Base-by-base conservation (phyloP, 2,888 invertebrate species). In the Endomychus coccineus region DNA sequence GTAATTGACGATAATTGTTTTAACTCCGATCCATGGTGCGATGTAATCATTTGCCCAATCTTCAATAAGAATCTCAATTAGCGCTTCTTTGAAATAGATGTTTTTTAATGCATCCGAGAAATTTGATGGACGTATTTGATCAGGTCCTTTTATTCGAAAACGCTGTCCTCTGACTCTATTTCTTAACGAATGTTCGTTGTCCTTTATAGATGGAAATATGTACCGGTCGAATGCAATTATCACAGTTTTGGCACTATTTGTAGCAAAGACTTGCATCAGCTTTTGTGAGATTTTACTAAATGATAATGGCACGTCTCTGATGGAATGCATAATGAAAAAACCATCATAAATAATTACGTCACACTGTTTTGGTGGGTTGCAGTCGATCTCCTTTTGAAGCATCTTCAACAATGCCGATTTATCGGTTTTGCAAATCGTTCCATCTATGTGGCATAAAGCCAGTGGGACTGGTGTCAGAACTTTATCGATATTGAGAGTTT, bases 271-370 rank as follows among this genome's bases (percentile, higher is more conserved):
- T 12, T 34, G 13, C 34, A 46, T 35, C 25, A 44, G 39, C 39
- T 49, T 40, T 39, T 46, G 44, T 1, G 45, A 48, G 30, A 47
- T 45, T n/a, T 42, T 40, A 10, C 44, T 48, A 40, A 44, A 45
- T 30, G 44, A 41, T 42, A 23, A 19, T 23, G 43, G 40, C 19
- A 46, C 16, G 40, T 34, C n/a, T n/a, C n/a, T n/a, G n/a, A 52
- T 36, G 2, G 43, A 40, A 46, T 54, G 46, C 12, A 54, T 34
- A 10, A 51, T 25, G 44, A 48, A 30, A 39, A 54, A 54, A 4
- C 50, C 54, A 43, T 54, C 52, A 34, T 51, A 38, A 23, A 52
- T 27, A 16, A 51, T 34, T 11, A 45, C 28, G 34, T 46, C 44
- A 27, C 13, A 13, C 14, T 10, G 10, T 27, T 10, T 9, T 4